These are phyloP conservation scores for Alosa sapidissima DNA, from an alignment of 2,797 vertebrate species.

Conservation along the genomic window DNA sequence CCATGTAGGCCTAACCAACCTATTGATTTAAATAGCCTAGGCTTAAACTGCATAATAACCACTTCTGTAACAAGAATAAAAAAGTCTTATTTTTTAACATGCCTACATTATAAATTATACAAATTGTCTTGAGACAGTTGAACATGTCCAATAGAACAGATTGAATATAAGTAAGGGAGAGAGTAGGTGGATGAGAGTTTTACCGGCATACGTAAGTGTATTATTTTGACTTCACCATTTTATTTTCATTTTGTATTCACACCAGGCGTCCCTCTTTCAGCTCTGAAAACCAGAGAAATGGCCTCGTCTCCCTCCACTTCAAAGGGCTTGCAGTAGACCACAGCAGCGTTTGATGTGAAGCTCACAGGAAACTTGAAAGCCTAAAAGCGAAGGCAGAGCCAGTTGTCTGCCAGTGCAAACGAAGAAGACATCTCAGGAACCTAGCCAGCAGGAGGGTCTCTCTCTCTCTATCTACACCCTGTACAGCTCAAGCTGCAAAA, in stretches of 20 bases:
- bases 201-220: not conserved
- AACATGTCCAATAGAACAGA: not conserved
- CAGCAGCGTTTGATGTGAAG: constrained; percentile 77
- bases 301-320: constrained; percentile 68
- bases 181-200: not conserved
- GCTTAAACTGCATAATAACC: not conserved
- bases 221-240: constrained; percentile 59
- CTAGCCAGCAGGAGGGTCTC: not conserved
- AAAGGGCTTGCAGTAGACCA: constrained; percentile 68
- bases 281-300: constrained; percentile 42
- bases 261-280: constrained; percentile 43
- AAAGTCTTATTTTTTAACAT: not conserved
- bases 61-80: not conserved
- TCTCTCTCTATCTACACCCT: not conserved
- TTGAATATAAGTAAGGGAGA: not conserved
- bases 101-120: not conserved
- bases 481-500: not conserved
- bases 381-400: constrained; percentile 29
- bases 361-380: constrained; percentile 81
- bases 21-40: not conserved
- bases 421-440: not conserved
- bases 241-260: constrained; percentile 33
- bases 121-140: not conserved
- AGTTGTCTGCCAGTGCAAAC: not conserved
- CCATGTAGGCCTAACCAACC: no score